These are phyloP conservation scores for Ctenomys sociabilis DNA, from an alignment of 2,113 vertebrate genomes.

Conservation along the genomic window DNA sequence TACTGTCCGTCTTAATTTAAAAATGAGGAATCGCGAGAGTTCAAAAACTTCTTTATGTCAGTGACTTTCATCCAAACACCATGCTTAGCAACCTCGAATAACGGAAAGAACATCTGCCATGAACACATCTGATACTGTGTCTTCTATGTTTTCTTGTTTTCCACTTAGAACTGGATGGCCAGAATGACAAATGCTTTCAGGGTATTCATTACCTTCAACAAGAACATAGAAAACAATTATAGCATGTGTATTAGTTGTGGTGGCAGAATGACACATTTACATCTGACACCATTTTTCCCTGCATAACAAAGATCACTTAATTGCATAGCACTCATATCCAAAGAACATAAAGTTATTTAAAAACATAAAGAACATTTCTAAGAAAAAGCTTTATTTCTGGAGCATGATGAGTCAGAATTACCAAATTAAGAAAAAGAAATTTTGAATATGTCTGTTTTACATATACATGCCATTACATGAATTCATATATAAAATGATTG, in stretches of 20 bases:
- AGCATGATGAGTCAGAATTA: slow-evolving; percentile 33
- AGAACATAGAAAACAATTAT: slow-evolving; percentile 71
- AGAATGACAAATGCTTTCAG: slow-evolving; percentile 15
- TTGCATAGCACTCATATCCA: slow-evolving; percentile 61
- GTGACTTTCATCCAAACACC: neutral
- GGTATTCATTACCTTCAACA: slow-evolving; percentile 10
- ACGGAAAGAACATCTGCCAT: neutral
- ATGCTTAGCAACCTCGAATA: neutral
- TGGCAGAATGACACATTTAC: slow-evolving; percentile 55
- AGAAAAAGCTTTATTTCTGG: slow-evolving; percentile 51
- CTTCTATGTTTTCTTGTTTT: slow-evolving; percentile 32
- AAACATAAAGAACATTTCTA: slow-evolving; percentile 67
- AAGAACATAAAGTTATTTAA: slow-evolving; percentile 76
- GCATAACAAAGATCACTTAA: slow-evolving; percentile 66
- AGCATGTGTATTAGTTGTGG: slow-evolving; percentile 61
- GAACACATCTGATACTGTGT: neutral
- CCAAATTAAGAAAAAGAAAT: neutral
- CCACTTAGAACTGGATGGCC: neutral
- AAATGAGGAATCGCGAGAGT: neutral
- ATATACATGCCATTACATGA: neutral
- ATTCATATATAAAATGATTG: neutral
- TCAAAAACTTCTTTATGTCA: neutral
- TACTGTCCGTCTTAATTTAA: neutral
- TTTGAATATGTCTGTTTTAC: slow-evolving; percentile 38
- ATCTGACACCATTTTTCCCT: slow-evolving; percentile 49